These are phyloP conservation scores for Bombyx mandarina DNA, from an alignment of 1,140 invertebrate species.

Conservation along the genomic window DNA sequence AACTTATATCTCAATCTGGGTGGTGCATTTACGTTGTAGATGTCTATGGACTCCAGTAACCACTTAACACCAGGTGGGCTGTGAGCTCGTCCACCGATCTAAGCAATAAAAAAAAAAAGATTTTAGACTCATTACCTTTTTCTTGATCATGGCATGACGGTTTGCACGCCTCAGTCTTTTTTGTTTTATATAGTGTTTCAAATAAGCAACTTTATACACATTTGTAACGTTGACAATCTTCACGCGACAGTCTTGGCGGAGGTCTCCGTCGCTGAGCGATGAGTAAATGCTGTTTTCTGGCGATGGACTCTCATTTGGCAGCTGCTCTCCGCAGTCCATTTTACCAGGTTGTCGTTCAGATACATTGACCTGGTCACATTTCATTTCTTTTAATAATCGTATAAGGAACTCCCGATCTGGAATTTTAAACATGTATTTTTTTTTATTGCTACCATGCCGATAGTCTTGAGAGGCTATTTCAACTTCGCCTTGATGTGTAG, in stretches of 20 bases:
- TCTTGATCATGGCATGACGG: conserved; percentile 47
- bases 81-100: too few relatives aligned
- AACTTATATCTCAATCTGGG: too few relatives aligned
- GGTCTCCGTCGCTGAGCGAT: conserved; percentile 27
- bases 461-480: neutral
- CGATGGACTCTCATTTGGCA: conserved; percentile 11
- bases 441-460: neutral
- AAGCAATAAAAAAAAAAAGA: too few relatives aligned
- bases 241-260: conserved; percentile 41
- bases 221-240: conserved; percentile 60
- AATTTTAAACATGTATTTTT: conserved; percentile 10
- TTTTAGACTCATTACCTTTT: conserved; percentile 35
- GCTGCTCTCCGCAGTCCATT: conserved; percentile 22
- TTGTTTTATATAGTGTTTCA: conserved; percentile 56
- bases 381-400: conserved; percentile 42
- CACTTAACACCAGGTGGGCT: too few relatives aligned
- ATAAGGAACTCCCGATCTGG: conserved; percentile 41
- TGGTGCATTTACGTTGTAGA: too few relatives aligned
- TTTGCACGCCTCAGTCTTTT: conserved; percentile 42
- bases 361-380: conserved; percentile 22
- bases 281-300: conserved; percentile 36
- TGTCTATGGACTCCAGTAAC: too few relatives aligned
- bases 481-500: too few relatives aligned
- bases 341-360: conserved; percentile 17
- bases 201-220: conserved; percentile 56